These are phyloP conservation scores for Macroglossus sobrinus DNA, from an alignment of 2,113 vertebrate genomes.

Conservation along the genomic window DNA sequence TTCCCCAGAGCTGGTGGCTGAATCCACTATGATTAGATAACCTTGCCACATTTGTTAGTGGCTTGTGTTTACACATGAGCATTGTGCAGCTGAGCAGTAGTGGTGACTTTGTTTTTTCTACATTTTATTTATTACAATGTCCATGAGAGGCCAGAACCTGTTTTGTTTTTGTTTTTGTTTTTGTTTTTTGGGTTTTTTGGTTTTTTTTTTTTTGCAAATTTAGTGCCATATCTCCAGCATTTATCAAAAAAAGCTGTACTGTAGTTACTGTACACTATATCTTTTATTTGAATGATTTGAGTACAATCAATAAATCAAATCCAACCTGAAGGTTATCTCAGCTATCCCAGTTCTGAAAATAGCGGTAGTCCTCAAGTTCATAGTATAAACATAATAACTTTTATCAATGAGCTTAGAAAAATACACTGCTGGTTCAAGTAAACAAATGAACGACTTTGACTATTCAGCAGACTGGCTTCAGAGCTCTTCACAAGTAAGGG, in stretches of 20 bases:
- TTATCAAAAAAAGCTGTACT: not conserved
- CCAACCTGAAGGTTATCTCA: not conserved
- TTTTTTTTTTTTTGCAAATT: not conserved
- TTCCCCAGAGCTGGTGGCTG: not conserved
- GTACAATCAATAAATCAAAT: not conserved
- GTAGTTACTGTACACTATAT: not conserved
- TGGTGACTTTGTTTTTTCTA: not conserved
- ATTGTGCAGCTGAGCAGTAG: not conserved
- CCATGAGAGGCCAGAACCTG: not conserved
- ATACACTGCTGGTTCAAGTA: not conserved
- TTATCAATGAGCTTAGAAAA: not conserved
- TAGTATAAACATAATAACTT: not conserved
- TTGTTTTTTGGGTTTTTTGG: too few species aligned
- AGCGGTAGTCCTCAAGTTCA: not conserved
- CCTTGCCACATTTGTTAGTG: not conserved
- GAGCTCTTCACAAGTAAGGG: not conserved
- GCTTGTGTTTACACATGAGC: not conserved
- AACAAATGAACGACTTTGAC: not conserved
- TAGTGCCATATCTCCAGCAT: not conserved
- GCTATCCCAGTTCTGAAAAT: not conserved
- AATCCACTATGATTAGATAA: not conserved
- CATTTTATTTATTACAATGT: not conserved
- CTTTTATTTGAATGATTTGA: not conserved
- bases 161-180: not conserved
- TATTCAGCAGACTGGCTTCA: not conserved